Evolutionary conservation across 2,113 vertebrate genomes (phyloP), one percentile per base, ranked within the genome.

Genomic region (Rhipidura dahli): DNA sequence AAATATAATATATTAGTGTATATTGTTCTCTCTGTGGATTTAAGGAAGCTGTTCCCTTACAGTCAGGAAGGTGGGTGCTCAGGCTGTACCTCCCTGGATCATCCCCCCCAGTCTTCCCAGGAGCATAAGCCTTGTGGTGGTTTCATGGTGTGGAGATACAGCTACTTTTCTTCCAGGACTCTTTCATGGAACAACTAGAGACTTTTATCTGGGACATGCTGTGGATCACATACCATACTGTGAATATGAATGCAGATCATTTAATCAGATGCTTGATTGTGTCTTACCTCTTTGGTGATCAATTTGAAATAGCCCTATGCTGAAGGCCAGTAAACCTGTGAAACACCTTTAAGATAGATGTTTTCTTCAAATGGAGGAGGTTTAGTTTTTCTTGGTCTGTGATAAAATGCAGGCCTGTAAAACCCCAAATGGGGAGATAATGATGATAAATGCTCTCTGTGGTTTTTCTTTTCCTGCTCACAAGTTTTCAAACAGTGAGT

Each of bases 111-210:
- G 30, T 60, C n/a, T 83, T 26, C 31, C 14, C 35, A 26, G 35
- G 35, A 33, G 2, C 31, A 42, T 12, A 63, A 37, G 35, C 49
- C 53, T 12, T 27, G 9, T 76, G 47, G 24, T 59, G 63, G 12
- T 37, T 40, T 42, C 15, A 17, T 40, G 15, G 7, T 30, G 8
- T 22, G 14, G 19, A 72, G 47, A 37, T 13, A 21, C 11, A 42
- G 35, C 27, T 63, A 1, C 13, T 51, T 44, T 8, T 50, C 35
- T 27, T 47, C 37, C 23, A 66, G 37, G 37, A 4, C 60, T 9
- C 6, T 50, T 94, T 60, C 9, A 14, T 2, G 1, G 45, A 42
- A 35, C 31, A 68, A 0, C n/a, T 51, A 0, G 1, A 45, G 66
- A 4, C 16, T 92, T 90, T 66, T 7, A n/a, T 75, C 56, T 30